phyloP scores from a whole-genome alignment of 2,888 invertebrate genomes.

The Harpalus rubripes region DNA sequence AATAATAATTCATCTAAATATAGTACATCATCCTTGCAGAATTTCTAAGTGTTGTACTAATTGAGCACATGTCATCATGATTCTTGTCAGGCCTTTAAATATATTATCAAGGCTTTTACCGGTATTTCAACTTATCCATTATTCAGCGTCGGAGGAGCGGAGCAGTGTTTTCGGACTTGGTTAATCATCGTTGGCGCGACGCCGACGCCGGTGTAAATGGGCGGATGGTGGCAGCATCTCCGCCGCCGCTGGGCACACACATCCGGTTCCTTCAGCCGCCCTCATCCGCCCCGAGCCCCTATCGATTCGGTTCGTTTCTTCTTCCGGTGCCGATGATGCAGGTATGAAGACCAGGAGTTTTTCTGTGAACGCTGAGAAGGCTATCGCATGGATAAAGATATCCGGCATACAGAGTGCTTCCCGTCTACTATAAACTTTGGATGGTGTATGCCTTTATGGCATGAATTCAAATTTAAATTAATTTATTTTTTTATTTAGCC shows the following conservation, averaged over 20 bases:
- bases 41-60: neutral
- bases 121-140: conserved; percentile 58
- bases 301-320: conserved; percentile 57
- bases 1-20: too few relatives aligned
- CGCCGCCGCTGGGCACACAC: conserved; percentile 43
- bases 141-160: conserved; percentile 57
- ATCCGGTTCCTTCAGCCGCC: conserved; percentile 38
- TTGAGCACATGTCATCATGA: conserved; percentile 56
- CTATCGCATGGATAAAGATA: neutral
- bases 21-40: too few relatives aligned
- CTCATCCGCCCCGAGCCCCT: conserved; percentile 13
- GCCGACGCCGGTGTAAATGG: conserved; percentile 22
- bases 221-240: neutral
- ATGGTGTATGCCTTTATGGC: neutral
- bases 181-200: conserved; percentile 53
- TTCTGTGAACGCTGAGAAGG: neutral
- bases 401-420: neutral
- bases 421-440: neutral
- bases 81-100: conserved; percentile 58
- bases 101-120: conserved; percentile 63
- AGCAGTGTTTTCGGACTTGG: conserved; percentile 57
- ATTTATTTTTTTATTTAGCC: too few relatives aligned
- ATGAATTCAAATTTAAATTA: too few relatives aligned
- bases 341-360: neutral
- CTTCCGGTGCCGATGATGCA: conserved; percentile 26